Conservation (phyloP, 2,888 invertebrate genomes). For the Eumerus sabulonum region DNA sequence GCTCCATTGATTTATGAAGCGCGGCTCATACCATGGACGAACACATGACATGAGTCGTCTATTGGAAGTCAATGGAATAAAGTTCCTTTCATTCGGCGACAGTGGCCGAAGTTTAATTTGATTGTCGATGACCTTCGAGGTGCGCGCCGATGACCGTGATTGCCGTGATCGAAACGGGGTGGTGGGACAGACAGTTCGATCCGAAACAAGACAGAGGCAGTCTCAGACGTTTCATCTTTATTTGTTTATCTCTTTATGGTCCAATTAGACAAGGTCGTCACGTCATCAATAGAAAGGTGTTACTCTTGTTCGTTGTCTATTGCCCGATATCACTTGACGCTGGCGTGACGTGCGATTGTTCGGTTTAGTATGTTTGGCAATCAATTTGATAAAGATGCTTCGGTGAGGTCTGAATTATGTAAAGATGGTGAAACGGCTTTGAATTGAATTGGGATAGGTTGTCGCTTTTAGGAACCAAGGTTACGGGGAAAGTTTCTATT, state of each 20-base stretch:
- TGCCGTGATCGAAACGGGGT: slow-evolving; percentile 17
- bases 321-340: slow-evolving; percentile 35
- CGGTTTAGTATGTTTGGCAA: slow-evolving; percentile 43
- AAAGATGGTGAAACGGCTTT: too few species aligned
- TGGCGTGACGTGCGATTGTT: slow-evolving; percentile 45
- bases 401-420: slow-evolving; percentile 29
- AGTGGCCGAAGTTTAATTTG: slow-evolving; percentile 23
- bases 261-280: slow-evolving; percentile 64
- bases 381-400: slow-evolving; percentile 15
- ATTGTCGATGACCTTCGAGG: slow-evolving; percentile 43
- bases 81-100: slow-evolving; percentile 48
- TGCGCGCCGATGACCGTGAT: slow-evolving; percentile 21
- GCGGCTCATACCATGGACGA: not conserved
- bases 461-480: too few species aligned
- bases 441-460: too few species aligned
- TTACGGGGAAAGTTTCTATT: too few species aligned
- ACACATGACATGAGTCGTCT: slow-evolving; percentile 28
- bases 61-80: slow-evolving; percentile 42
- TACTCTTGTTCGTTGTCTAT: not conserved
- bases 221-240: slow-evolving; percentile 32
- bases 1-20: slow-evolving; percentile 23
- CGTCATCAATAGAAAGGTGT: slow-evolving; percentile 54
- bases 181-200: not conserved
- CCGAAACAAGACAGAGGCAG: slow-evolving; percentile 21
- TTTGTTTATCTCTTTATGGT: slow-evolving; percentile 56